Base-by-base conservation (phyloP, 2,888 invertebrate genomes). In the Leucozona laternaria region DNA sequence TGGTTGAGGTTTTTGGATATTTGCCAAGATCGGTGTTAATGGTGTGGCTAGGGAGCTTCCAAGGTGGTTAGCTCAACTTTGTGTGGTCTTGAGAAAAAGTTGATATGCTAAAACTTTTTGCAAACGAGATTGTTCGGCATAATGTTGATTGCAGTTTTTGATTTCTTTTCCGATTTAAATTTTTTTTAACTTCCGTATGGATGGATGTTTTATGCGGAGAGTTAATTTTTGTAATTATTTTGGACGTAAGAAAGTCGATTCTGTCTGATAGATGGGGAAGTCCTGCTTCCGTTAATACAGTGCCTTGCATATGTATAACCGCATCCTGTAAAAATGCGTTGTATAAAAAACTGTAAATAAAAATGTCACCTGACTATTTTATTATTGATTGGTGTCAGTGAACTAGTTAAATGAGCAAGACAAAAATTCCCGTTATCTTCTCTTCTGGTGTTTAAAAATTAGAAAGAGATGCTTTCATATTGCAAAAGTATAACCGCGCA, bases 241-340 rank as follows among this genome's bases (percentile, higher is more conserved):
- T 40, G 3, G 62, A 31, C 6, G 57, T 79, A 11, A 71, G 62
- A 62, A 40, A 58, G 10, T 71, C 64, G 5, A 57, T 43, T 79
- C 72, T 48, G 31, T 57, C 57, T 11, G 58, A 28, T 34, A 78
- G 34, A 15, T 50, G 37, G 10, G 50, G 70, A 31, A 71, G 71
- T 7, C 60, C 71, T 40, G 78, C 43, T 55, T 70, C 71, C 11
- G 45, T 57, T 17, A 78, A n/a, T n/a, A n/a, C n/a, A n/a, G n/a
- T n/a, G n/a, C n/a, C n/a, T n/a, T n/a, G n/a, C n/a, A n/a, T n/a
- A n/a, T n/a, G n/a, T n/a, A n/a, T n/a, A n/a, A n/a, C n/a, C n/a
- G n/a, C n/a, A n/a, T n/a, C n/a, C n/a, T n/a, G n/a, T n/a, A n/a
- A n/a, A n/a, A n/a, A n/a, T n/a, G n/a, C n/a, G n/a, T n/a, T n/a